Evolutionary conservation across 2,113 vertebrate genomes (phyloP).

Genomic region (Solea solea): DNA sequence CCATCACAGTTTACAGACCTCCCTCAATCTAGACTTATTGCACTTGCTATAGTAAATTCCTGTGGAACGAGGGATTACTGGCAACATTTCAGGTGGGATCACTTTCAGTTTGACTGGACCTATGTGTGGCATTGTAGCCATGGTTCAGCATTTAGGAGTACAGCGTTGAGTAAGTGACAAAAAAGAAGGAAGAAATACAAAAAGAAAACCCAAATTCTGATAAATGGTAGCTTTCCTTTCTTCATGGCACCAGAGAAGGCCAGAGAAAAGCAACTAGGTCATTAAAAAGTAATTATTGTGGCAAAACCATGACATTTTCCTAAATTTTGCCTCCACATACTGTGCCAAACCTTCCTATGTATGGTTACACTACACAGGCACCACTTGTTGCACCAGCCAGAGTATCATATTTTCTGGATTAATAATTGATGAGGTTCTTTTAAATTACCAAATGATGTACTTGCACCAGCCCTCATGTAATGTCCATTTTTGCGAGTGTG

Average conservation of each 20-base stretch:
- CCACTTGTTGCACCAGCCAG: conserved; percentile 2
- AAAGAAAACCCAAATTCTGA: background rate
- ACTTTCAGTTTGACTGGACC: background rate
- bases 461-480: conserved; percentile 13
- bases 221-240: background rate
- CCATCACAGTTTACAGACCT: background rate
- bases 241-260: background rate
- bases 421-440: conserved; percentile 32
- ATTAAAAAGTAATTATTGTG: too few relatives aligned
- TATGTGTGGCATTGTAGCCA: background rate
- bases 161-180: background rate
- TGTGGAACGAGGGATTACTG: too few relatives aligned
- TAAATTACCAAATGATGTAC: conserved; percentile 36
- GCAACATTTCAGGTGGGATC: background rate
- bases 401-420: conserved; percentile 4
- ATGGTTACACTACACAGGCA: background rate
- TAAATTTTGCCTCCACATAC: too few relatives aligned
- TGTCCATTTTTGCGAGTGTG: conserved; percentile 41
- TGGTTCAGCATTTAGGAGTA: background rate
- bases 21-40: too few relatives aligned
- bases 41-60: background rate
- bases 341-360: too few relatives aligned
- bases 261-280: too few relatives aligned
- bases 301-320: too few relatives aligned
- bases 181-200: background rate